These are phyloP conservation scores for Antechinus flavipes DNA, from an alignment of 2,113 vertebrate species.

Conservation along the genomic window DNA sequence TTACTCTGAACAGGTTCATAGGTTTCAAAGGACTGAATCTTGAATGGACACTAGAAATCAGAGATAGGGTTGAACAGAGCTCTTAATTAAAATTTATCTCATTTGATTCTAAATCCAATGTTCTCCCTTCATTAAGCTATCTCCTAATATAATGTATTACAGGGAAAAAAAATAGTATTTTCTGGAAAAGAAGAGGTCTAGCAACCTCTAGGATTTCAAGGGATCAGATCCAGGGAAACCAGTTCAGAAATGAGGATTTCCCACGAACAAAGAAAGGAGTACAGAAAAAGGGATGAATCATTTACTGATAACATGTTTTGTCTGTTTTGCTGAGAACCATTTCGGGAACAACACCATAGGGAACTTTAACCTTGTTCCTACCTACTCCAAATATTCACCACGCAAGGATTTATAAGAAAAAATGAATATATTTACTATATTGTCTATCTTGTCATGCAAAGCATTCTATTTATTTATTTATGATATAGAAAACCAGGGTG, in stretches of 20 bases:
- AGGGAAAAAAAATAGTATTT: not conserved
- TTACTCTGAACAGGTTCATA: not conserved
- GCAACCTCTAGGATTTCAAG: not conserved
- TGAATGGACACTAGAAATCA: not conserved
- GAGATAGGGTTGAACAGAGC: not conserved
- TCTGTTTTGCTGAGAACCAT: not conserved
- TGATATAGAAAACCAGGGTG: not conserved
- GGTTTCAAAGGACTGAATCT: not conserved
- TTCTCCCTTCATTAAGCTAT: not conserved
- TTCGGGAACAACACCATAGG: not conserved
- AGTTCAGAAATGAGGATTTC: not conserved
- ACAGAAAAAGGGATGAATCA: not conserved
- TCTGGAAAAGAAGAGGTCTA: not conserved
- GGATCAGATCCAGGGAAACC: not conserved
- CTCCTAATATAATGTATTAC: not conserved
- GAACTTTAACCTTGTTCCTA: not conserved
- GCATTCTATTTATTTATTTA: not conserved
- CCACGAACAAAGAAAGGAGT: not conserved
- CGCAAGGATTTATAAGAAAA: not conserved
- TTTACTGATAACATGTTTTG: not conserved
- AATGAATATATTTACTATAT: not conserved
- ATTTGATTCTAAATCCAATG: not conserved
- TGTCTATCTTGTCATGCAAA: conserved; percentile 8
- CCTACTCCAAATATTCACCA: not conserved
- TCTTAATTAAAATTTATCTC: not conserved